These are phyloP conservation scores for Maniola jurtina DNA, from an alignment of 1,140 invertebrate genomes.

Conservation along the genomic window DNA sequence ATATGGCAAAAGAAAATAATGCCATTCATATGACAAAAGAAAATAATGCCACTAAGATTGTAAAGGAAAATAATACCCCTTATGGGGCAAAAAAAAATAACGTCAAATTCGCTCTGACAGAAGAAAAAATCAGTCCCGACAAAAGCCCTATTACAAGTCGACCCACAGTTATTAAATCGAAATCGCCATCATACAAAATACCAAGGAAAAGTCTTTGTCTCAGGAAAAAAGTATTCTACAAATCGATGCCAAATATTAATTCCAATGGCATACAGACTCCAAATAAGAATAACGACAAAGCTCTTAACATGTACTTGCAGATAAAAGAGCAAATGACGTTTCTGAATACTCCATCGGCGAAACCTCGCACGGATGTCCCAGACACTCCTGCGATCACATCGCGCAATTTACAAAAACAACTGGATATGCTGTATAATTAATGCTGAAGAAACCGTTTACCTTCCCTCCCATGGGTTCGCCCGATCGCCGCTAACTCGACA, in stretches of 20 bases:
- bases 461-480: no score
- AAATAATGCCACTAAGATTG: conserved; percentile 27
- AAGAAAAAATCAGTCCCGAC: conserved; percentile 26
- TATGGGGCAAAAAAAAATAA: conserved; percentile 20
- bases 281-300: conserved; percentile 41
- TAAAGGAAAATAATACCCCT: conserved; percentile 33
- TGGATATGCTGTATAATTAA: conserved; percentile 59
- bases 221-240: conserved; percentile 57
- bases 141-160: conserved; percentile 33
- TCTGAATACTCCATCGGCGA: conserved; percentile 55
- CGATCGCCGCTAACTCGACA: no score
- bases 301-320: conserved; percentile 61
- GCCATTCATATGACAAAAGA: conserved; percentile 10
- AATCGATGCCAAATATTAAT: conserved; percentile 64
- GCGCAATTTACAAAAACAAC: conserved; percentile 63
- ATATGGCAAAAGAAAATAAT: no score
- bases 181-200: conserved; percentile 63
- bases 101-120: background rate
- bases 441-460: conserved; percentile 18
- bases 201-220: conserved; percentile 57
- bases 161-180: conserved; percentile 48
- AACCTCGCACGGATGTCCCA: conserved; percentile 28
- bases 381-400: conserved; percentile 61
- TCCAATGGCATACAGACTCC: conserved; percentile 41
- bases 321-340: conserved; percentile 69